Base-by-base conservation (phyloP, 2,888 invertebrate genomes). In the Resseliella maxima region DNA sequence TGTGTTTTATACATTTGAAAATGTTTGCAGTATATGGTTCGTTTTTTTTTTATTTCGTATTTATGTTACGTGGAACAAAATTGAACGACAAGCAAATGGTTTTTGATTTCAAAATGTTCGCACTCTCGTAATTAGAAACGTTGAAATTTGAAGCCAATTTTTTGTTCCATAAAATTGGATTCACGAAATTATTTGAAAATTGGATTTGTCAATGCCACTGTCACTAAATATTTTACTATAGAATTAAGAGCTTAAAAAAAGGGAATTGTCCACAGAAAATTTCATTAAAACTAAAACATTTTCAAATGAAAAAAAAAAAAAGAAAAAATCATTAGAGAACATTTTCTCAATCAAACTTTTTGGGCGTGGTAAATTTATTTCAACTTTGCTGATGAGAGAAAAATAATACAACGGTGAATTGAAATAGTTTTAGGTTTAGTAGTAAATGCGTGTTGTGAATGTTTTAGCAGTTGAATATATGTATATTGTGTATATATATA, bases 61-160 rank as follows among this genome's bases (percentile, higher is more conserved):
- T n/a, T n/a, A n/a, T 72, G 31, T 72, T 35, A 72, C 35, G 72
- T 72, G 72, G 27, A 72, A 31, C 1, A 3, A 72, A 31, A 21
- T 72, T 72, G 6, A 3, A 31, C 15, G 31, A 31, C 24, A 15
- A n/a, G 59, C n/a, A 24, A 3, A 15, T 72, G 72, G 72, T 72
- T 31, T 72, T 72, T 27, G 72, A 35, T 72, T 72, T 15, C 72
- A 35, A 72, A 72, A 72, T n/a, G 31, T 18, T 10, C 72, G 72
- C n/a, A 0, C 72, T 12, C 15, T 72, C 18, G 35, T 21, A 72
- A 72, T 72, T 72, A 72, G 72, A 72, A 72, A 31, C 31, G 18
- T n/a, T 72, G 72, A 31, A 72, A 72, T 72, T 72, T 72, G 72
- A 72, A 15, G 31, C 31, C 31, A 72, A 72, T 72, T n/a, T n/a